Percentiles rank a stretch among this genome's conserved stretches.
Evolutionary conservation across 2,797 vertebrate species (phyloP).

Genomic region (Merluccius polli): DNA sequence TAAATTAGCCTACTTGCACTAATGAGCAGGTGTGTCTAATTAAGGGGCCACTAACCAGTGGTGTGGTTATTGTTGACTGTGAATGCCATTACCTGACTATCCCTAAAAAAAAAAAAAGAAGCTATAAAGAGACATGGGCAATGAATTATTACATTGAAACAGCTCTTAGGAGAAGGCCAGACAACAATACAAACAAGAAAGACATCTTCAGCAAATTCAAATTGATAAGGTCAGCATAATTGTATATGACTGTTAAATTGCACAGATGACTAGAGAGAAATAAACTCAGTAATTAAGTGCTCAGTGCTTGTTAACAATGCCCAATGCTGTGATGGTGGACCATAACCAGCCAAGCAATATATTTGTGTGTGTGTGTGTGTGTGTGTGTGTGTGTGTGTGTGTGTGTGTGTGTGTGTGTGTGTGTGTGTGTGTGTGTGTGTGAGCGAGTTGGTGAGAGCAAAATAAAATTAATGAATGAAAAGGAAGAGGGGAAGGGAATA

Average conservation of each 20-base stretch:
- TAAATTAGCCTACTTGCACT: neutral
- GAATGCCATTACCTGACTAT: neutral
- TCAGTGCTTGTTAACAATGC: neutral
- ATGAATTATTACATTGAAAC: neutral
- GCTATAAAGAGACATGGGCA: neutral
- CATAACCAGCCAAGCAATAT: neutral
- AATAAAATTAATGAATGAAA: neutral
- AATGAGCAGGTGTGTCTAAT: neutral
- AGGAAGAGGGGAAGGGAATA: neutral
- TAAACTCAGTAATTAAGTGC: neutral
- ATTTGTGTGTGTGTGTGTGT: neutral
- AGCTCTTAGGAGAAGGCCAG: neutral
- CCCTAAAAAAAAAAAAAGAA: neutral
- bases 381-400: slow-evolving; percentile 3
- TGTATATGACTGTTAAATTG: slow-evolving; percentile 59
- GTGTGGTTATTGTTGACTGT: neutral
- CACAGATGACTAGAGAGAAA: slow-evolving; percentile 53
- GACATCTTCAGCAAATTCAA: slow-evolving; percentile 19
- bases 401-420: slow-evolving; percentile 19
- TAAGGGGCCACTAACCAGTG: neutral
- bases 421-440: slow-evolving; percentile 8
- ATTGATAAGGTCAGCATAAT: slow-evolving; percentile 62
- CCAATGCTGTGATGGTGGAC: neutral
- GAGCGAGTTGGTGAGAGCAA: neutral
- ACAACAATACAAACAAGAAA: slow-evolving; percentile 1